Percentiles rank a stretch among this genome's conserved stretches.
Evolutionary conservation across 2,797 vertebrate species (phyloP).

Genomic region (Otus scops): DNA sequence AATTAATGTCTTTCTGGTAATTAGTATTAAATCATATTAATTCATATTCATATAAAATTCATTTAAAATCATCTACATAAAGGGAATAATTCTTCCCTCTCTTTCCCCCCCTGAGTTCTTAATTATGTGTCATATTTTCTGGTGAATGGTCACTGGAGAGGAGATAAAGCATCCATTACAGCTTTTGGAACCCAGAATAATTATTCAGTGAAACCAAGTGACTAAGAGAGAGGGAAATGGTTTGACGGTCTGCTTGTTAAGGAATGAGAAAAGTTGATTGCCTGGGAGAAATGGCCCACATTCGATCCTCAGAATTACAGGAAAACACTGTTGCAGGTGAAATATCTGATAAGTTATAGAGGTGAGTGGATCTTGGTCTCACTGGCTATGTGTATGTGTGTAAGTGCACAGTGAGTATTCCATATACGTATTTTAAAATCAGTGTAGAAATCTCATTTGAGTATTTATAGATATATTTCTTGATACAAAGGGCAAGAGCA

Average conservation of each 20-base stretch:
- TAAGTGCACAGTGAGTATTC: background rate
- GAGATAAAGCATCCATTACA: slow-evolving; percentile 25
- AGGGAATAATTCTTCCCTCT: background rate
- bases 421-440: background rate
- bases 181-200: slow-evolving; percentile 23
- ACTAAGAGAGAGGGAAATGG: background rate
- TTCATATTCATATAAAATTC: slow-evolving; percentile 17
- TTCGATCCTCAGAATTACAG: background rate
- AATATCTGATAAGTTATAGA: background rate
- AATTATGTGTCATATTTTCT: slow-evolving; percentile 51
- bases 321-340: background rate
- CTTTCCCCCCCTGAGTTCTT: background rate
- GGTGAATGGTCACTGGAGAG: slow-evolving; percentile 17
- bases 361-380: background rate
- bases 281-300: background rate
- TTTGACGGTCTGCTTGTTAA: slow-evolving; percentile 24
- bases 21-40: slow-evolving; percentile 27
- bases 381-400: background rate
- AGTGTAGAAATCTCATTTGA: background rate
- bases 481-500: background rate
- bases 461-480: background rate
- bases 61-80: slow-evolving; percentile 7
- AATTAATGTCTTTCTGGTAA: background rate
- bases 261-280: background rate
- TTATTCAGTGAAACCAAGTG: background rate